These are phyloP conservation scores for Callitettix versicolor DNA, from an alignment of 1,140 invertebrate genomes.

Conservation along the genomic window DNA sequence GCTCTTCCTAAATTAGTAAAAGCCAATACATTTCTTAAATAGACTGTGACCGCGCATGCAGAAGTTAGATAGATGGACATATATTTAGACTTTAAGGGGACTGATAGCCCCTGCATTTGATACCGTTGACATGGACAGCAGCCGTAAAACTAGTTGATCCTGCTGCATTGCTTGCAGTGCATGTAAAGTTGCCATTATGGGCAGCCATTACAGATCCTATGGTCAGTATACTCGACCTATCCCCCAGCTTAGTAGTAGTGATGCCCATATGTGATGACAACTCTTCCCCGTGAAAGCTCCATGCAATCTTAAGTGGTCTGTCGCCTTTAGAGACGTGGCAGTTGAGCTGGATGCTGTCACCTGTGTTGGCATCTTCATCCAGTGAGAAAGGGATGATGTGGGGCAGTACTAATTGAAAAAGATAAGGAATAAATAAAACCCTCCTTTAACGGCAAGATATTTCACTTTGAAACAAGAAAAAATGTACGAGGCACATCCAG, in stretches of 20 bases:
- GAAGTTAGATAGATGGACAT: too few species aligned
- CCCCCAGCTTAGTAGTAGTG: conserved; percentile 44
- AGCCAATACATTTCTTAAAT: too few species aligned
- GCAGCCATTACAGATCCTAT: conserved; percentile 38
- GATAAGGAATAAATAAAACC: too few species aligned
- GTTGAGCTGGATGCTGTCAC: conserved; percentile 47
- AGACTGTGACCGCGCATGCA: too few species aligned
- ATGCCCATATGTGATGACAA: conserved; percentile 28
- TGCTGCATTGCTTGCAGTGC: conserved; percentile 48
- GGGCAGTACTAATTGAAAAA: conserved; percentile 26
- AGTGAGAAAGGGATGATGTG: conserved; percentile 31
- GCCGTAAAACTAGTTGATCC: conserved; percentile 39
- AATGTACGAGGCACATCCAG: background rate
- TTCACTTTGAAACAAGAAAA: background rate
- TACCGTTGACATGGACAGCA: conserved; percentile 39
- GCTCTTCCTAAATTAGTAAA: too few species aligned
- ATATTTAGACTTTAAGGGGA: too few species aligned
- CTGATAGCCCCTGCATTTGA: too few species aligned
- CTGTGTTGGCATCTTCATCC: conserved; percentile 42
- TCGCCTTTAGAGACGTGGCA: conserved; percentile 83
- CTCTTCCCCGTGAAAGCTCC: conserved; percentile 45
- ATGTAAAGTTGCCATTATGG: conserved; percentile 67
- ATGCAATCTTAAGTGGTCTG: conserved; percentile 63
- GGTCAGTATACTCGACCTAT: conserved; percentile 39
- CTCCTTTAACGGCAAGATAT: background rate